A percentile compares a stretch with the other conserved stretches of the same genome.
These are phyloP conservation scores for Drosophila ercepeae DNA, from an alignment of 1,140 invertebrate species.

Conservation along the genomic window DNA sequence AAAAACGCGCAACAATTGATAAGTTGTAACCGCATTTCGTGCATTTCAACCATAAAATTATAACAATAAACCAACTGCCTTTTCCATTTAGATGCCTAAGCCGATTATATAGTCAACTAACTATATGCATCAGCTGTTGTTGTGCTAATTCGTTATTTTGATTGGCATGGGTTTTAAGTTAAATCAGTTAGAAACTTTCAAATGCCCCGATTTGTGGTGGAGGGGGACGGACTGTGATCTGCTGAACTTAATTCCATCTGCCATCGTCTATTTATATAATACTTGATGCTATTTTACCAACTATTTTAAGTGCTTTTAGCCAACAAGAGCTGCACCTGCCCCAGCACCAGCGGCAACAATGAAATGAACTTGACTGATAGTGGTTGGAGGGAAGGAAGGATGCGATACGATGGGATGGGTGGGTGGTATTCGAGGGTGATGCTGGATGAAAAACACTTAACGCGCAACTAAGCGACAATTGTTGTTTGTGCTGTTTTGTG, in stretches of 20 bases:
- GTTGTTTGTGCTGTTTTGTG: constrained; percentile 49
- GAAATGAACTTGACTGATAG: constrained; percentile 49
- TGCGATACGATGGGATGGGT: background rate
- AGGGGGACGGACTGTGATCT: no score
- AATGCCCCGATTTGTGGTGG: background rate
- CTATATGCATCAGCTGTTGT: constrained; percentile 3
- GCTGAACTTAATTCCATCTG: constrained; percentile 6
- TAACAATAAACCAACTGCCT: constrained; percentile 19
- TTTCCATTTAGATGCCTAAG: constrained; percentile 39
- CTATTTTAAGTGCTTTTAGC: constrained; percentile 61
- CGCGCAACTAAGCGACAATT: constrained; percentile 70
- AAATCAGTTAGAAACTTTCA: constrained; percentile 4
- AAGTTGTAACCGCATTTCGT: constrained; percentile 15
- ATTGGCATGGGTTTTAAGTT: constrained; percentile 7
- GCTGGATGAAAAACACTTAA: constrained; percentile 69
- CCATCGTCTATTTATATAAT: constrained; percentile 66
- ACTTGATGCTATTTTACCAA: constrained; percentile 56
- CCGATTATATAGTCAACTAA: constrained; percentile 36
- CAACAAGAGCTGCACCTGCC: constrained; percentile 28
- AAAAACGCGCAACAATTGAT: constrained; percentile 34
- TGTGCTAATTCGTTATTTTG: background rate
- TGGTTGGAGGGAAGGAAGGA: constrained; percentile 1
- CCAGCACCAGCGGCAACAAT: constrained; percentile 7
- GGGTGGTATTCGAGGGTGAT: constrained; percentile 13
- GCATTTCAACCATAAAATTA: constrained; percentile 27